Percentiles rank a stretch among this genome's conserved stretches.
These are phyloP conservation scores for Tenualosa thibaudeaui DNA, from an alignment of 2,797 vertebrate species.

Conservation along the genomic window DNA sequence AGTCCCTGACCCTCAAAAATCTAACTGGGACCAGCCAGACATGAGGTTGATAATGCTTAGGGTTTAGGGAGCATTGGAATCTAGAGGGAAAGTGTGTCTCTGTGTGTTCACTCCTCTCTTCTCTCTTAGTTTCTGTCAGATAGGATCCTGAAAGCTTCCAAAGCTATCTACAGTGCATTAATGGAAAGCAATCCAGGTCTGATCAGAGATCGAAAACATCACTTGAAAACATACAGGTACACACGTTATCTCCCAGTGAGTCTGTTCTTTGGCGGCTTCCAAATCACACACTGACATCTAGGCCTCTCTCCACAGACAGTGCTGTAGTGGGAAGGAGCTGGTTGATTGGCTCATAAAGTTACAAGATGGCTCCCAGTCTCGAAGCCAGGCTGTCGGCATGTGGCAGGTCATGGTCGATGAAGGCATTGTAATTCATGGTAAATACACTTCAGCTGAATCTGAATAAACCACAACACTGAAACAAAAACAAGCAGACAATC, in stretches of 20 bases:
- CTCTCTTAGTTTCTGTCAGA: slow-evolving; percentile 82
- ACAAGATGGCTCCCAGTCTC: slow-evolving; percentile 76
- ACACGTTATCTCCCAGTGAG: not conserved
- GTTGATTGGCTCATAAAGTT: slow-evolving; percentile 87
- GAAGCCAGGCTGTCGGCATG: slow-evolving; percentile 87
- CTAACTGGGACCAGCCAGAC: too few species aligned
- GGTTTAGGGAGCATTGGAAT: too few species aligned
- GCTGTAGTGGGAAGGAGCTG: slow-evolving; percentile 89
- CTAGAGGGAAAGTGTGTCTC: not conserved
- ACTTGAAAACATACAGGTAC: slow-evolving; percentile 89
- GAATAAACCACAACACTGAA: too few species aligned
- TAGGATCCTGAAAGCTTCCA: slow-evolving; percentile 83
- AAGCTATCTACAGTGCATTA: slow-evolving; percentile 77
- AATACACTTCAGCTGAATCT: slow-evolving; percentile 43
- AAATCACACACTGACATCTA: not conserved
- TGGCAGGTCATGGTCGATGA: slow-evolving; percentile 93
- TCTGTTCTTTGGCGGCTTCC: not conserved
- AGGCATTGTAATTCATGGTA: slow-evolving; percentile 86
- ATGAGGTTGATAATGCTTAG: too few species aligned
- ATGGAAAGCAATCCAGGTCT: slow-evolving; percentile 75
- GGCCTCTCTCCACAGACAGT: slow-evolving; percentile 73
- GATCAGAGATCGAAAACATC: slow-evolving; percentile 90
- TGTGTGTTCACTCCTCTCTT: not conserved
- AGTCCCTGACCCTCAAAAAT: too few species aligned
- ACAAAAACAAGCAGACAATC: too few species aligned